phyloP scores from a whole-genome alignment of 2,113 vertebrate species.

The Myotis davidii region DNA sequence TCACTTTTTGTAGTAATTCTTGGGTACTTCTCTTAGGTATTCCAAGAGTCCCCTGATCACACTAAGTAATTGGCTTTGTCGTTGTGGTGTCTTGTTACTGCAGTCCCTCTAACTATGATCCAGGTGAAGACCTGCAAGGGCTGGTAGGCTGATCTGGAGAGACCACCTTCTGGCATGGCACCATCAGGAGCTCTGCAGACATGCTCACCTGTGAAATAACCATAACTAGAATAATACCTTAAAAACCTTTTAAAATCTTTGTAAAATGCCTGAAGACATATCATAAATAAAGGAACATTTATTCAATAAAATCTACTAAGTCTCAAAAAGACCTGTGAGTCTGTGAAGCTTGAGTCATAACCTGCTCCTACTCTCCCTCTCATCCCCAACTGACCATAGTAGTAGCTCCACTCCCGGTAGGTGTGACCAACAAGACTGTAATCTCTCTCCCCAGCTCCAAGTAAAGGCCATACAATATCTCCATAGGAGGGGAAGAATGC shows the following conservation, averaged over 20 bases:
- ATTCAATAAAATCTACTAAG: not conserved
- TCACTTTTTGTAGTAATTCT: not conserved
- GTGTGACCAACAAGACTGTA: not conserved
- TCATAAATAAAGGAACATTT: not conserved
- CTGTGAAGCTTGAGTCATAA: not conserved
- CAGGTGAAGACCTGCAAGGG: too few relatives aligned
- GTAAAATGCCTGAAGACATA: not conserved
- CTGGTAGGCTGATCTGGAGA: not conserved
- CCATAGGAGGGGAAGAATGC: too few relatives aligned
- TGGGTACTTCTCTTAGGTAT: not conserved
- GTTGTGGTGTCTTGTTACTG: not conserved
- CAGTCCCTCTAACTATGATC: not conserved
- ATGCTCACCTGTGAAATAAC: not conserved
- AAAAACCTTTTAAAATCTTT: not conserved
- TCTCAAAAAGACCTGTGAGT: not conserved
- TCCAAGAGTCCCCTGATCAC: not conserved
- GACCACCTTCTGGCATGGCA: not conserved
- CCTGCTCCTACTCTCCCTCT: not conserved
- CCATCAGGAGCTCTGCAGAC: not conserved
- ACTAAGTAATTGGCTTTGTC: not conserved
- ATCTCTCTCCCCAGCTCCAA: not conserved
- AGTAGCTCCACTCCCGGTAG: not conserved
- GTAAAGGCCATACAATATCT: not conserved
- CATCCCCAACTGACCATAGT: not conserved
- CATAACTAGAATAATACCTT: not conserved